Evolutionary conservation across 2,113 vertebrate species (phyloP).

Genomic region (Mustela nigripes): DNA sequence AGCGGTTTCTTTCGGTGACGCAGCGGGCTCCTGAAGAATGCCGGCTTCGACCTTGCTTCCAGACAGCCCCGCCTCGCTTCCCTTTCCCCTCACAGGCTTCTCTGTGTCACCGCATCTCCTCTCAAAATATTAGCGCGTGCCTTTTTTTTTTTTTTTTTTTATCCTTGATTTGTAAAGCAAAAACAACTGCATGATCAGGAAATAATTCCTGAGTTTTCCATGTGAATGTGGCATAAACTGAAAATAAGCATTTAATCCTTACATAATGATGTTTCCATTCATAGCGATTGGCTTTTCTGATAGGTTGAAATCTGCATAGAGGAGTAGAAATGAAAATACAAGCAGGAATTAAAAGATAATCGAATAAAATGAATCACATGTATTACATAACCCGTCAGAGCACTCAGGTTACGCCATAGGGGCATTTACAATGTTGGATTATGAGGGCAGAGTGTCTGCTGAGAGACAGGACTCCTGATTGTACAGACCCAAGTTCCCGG

Average conservation of each 20-base stretch:
- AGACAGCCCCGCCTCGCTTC: not conserved
- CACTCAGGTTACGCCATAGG: not conserved
- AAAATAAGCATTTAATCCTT: not conserved
- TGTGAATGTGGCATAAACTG: not conserved
- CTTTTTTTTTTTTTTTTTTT: not conserved
- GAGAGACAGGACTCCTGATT: not conserved
- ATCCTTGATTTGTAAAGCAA: not conserved
- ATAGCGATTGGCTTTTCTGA: not conserved
- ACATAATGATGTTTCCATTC: not conserved
- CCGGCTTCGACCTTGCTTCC: not conserved
- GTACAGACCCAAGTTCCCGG: not conserved
- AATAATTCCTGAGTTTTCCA: not conserved
- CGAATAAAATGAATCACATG: not conserved
- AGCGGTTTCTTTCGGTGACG: not conserved
- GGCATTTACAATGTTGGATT: not conserved
- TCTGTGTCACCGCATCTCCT: not conserved
- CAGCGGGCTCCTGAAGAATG: rapidly evolving
- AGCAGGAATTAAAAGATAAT: not conserved
- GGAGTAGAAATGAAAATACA: not conserved
- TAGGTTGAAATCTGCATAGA: not conserved
- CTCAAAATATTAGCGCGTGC: not conserved
- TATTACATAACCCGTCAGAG: not conserved
- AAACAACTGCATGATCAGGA: not conserved
- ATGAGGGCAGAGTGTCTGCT: not conserved
- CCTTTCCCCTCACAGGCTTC: too few species aligned